phyloP scores from a whole-genome alignment of 2,888 invertebrate species.

The Laspeyria flexula region DNA sequence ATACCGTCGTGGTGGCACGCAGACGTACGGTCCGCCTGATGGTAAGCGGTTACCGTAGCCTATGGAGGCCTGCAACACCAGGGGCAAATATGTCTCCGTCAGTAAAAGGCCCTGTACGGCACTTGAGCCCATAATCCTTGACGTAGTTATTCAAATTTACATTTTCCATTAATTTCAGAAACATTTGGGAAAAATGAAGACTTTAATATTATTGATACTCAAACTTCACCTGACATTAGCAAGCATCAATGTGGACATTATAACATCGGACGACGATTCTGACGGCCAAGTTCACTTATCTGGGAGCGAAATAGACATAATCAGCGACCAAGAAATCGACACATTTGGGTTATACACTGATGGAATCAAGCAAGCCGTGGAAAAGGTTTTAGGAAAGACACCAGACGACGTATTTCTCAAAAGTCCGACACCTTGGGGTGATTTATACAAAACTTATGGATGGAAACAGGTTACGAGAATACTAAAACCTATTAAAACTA shows the following conservation, averaged over 20 bases:
- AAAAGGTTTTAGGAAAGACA: not conserved
- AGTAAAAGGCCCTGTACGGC: no score
- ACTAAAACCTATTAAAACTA: slow-evolving; percentile 41
- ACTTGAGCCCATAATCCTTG: no score
- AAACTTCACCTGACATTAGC: slow-evolving; percentile 37
- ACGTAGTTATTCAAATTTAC: no score
- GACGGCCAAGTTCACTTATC: slow-evolving; percentile 31
- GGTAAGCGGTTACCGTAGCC: no score
- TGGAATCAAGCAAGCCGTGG: slow-evolving; percentile 46
- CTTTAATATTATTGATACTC: slow-evolving; percentile 4
- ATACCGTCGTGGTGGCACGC: no score
- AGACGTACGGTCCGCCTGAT: no score
- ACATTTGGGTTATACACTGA: slow-evolving; percentile 51
- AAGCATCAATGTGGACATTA: slow-evolving; percentile 50
- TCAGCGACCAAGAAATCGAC: slow-evolving; percentile 46
- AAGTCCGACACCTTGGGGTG: slow-evolving; percentile 63
- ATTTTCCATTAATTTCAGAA: no score
- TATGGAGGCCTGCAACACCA: no score
- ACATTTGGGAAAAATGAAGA: slow-evolving; percentile 18
- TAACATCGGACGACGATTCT: slow-evolving; percentile 28
- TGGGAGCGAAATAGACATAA: slow-evolving; percentile 41
- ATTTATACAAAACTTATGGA: slow-evolving; percentile 50
- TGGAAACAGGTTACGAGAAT: slow-evolving; percentile 56
- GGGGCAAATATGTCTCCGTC: no score
- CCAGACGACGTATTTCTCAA: slow-evolving; percentile 39